phyloP scores from a whole-genome alignment of 2,888 invertebrate species.

The Pseudoips prasinana region DNA sequence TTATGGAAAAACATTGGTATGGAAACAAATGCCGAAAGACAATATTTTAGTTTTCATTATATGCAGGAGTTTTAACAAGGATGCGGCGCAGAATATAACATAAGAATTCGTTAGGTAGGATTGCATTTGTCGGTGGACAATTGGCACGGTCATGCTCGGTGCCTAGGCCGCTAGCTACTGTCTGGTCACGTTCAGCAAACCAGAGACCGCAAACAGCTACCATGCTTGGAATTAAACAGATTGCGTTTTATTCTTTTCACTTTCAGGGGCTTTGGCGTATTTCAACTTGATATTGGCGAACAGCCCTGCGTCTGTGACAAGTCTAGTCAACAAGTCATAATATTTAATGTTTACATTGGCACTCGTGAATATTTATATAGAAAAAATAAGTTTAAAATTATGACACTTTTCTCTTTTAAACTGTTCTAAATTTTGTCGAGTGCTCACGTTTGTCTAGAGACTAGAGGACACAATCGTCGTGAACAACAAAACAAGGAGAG shows the following conservation, averaged over 20 bases:
- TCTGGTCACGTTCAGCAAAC: conserved; percentile 80
- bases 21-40: no score
- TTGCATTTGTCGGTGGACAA: conserved; percentile 47
- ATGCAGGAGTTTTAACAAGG: not conserved
- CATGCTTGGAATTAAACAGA: conserved; percentile 58
- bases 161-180: conserved; percentile 53
- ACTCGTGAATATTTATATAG: conserved; percentile 17
- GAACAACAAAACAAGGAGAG: conserved; percentile 64
- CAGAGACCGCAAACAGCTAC: conserved; percentile 71
- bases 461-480: conserved; percentile 52
- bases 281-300: conserved; percentile 55
- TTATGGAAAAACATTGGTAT: no score
- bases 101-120: conserved; percentile 42
- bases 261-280: conserved; percentile 54
- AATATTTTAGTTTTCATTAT: no score
- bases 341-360: conserved; percentile 39
- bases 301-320: conserved; percentile 54
- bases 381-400: conserved; percentile 10
- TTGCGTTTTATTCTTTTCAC: conserved; percentile 59
- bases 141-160: conserved; percentile 51
- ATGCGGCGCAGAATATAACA: conserved; percentile 21
- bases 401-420: conserved; percentile 2
- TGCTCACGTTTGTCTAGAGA: conserved; percentile 30
- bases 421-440: conserved; percentile 1
- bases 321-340: conserved; percentile 51